A percentile compares a stretch with the other conserved stretches of the same genome.
phyloP scores from a whole-genome alignment of 2,797 vertebrate species.

The Bovichtus variegatus region DNA sequence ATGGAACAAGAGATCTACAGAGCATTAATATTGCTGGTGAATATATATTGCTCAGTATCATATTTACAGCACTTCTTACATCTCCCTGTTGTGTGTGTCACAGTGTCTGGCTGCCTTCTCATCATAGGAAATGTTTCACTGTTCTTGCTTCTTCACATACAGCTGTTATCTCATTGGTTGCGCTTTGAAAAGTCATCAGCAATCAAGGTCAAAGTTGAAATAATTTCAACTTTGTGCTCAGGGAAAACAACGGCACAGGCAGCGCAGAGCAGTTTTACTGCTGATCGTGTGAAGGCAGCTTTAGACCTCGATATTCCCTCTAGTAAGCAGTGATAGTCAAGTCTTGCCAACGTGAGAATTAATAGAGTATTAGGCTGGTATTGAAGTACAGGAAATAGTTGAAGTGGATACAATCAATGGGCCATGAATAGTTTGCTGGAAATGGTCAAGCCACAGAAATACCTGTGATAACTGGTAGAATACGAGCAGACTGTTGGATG shows the following conservation, averaged over 20 bases:
- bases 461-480: constrained; percentile 20
- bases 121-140: no score
- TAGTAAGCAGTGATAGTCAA: constrained; percentile 29
- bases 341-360: constrained; percentile 23
- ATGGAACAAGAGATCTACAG: neutral
- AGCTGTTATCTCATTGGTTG: no score
- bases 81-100: constrained; percentile 18
- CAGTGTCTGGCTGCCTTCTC: neutral
- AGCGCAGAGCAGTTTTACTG: no score
- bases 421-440: neutral
- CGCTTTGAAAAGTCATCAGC: no score
- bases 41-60: no score
- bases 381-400: neutral
- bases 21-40: no score
- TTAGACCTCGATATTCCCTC: constrained; percentile 36
- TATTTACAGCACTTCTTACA: constrained; percentile 25
- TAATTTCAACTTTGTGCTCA: no score
- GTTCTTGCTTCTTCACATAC: no score
- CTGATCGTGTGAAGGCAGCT: no score
- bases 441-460: neutral
- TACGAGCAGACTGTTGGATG: constrained; percentile 9
- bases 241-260: no score
- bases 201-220: no score
- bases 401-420: constrained; percentile 7
- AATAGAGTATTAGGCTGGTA: constrained; percentile 7